Base-by-base conservation (phyloP, 2,113 vertebrate genomes). In the Nothobranchius kuhntae region DNA sequence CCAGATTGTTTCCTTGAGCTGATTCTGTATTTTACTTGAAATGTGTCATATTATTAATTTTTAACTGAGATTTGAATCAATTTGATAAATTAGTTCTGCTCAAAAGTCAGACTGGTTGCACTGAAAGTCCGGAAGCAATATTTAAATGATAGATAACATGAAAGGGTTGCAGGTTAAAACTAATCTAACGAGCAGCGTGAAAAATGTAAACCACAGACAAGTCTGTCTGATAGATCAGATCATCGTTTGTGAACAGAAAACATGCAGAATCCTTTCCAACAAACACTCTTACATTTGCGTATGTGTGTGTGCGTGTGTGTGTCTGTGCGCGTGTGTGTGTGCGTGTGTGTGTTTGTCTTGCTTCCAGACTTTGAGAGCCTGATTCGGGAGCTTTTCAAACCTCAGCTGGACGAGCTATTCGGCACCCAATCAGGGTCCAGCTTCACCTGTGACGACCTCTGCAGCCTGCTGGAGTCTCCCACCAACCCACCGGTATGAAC, bases 361-460 rank as follows among this genome's bases (percentile, higher is more conserved):
- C 4, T 17, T 30, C 12, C 58, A 98, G 96, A 97, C 78, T 95
- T 96, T 14, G 57, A 95, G 81, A 89, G 81, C 36, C 85, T 92
- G 85, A 89, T 93, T 72, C 90, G 85, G 83, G 94, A 91, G 61
- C 86, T 95, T 30, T 94, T 98, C 78, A 86, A 77, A 62, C 35
- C 91, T 75, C 93, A 93, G 40, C 53, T 92, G 75, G 86, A 93
- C 45, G 90, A 90, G 53, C 26, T 77, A 55, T 79, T 59, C 38
- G 44, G 74, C 13, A 48, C 38, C 21, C 86, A 80, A 71, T 82
- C 83, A 14, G 35, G 75, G 30, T 58, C 30, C 1, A 57, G 53
- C 7, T 68, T 86, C 56, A 86, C 80, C 1, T 65, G 82, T 7
- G 83, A 65, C 24, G 92, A 94, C 70, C 78, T 89, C 66, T 86